phyloP scores from a whole-genome alignment of 1,140 invertebrate species.

The Helicoverpa zea region DNA sequence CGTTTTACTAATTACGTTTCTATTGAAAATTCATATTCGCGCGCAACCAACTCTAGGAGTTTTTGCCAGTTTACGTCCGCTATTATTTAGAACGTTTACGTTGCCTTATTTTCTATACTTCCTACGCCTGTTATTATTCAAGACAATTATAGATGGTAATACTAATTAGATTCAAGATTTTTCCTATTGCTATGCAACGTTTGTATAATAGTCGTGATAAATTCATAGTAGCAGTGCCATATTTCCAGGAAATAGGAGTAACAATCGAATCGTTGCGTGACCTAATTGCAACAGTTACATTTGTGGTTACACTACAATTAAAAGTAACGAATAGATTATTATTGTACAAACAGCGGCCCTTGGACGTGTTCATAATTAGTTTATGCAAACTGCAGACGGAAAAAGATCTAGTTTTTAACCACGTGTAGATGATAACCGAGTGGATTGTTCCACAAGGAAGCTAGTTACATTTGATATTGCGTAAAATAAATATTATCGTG shows the following conservation, averaged over 20 bases:
- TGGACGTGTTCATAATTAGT: conserved; percentile 56
- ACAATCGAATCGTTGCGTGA: conserved; percentile 61
- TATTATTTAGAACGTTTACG: conserved; percentile 18
- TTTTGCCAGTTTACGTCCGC: conserved; percentile 21
- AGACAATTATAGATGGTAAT: conserved; percentile 45
- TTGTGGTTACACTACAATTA: conserved; percentile 54
- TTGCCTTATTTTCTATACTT: conserved; percentile 40
- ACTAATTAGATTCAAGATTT: conserved; percentile 52
- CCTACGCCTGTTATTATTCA: conserved; percentile 42
- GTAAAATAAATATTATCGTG: conserved; percentile 50
- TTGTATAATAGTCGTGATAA: conserved; percentile 55
- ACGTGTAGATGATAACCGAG: conserved; percentile 64
- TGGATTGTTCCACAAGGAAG: conserved; percentile 54
- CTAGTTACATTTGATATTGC: conserved; percentile 45
- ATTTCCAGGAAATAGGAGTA: conserved; percentile 64
- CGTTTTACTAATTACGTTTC: conserved; percentile 30
- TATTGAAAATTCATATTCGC: conserved; percentile 40
- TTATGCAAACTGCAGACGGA: conserved; percentile 55
- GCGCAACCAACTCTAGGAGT: conserved; percentile 7
- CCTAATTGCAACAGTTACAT: conserved; percentile 59
- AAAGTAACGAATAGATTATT: conserved; percentile 62
- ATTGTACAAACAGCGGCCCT: conserved; percentile 53
- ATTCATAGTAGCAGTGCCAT: conserved; percentile 56
- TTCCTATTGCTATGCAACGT: conserved; percentile 54
- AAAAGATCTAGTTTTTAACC: conserved; percentile 61